phyloP scores from a whole-genome alignment of 2,797 vertebrate genomes.

The Gallinago stenura region DNA sequence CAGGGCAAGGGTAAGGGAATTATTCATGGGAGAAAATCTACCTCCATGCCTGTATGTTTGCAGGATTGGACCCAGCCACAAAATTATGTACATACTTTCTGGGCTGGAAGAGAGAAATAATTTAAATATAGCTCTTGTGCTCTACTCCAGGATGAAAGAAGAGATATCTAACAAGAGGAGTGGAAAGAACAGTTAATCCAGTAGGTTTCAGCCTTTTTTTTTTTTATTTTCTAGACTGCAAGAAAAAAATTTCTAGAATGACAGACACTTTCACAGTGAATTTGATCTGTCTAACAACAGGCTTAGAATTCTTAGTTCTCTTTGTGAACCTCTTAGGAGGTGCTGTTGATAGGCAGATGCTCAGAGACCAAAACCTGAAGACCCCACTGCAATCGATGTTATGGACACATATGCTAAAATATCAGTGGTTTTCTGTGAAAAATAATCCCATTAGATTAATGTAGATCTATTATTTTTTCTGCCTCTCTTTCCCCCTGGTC shows the following conservation, averaged over 20 bases:
- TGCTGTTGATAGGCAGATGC: fast-evolving
- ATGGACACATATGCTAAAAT: background rate
- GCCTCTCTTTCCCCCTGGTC: background rate
- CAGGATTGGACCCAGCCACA: background rate
- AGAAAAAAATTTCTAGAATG: background rate
- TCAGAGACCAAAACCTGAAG: background rate
- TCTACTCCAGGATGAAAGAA: background rate
- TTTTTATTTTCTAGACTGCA: background rate
- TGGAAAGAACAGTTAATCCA: background rate
- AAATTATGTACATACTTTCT: background rate
- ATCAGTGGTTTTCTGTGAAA: background rate
- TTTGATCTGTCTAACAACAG: background rate
- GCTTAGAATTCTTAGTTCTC: background rate
- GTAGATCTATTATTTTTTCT: background rate
- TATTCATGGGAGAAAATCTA: background rate
- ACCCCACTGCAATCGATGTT: background rate
- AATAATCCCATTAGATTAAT: background rate
- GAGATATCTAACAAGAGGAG: background rate
- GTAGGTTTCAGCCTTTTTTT: background rate
- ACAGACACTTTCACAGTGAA: background rate
- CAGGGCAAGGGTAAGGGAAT: conserved; percentile 54
- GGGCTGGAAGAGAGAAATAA: background rate
- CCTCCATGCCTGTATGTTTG: background rate
- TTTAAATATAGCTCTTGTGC: background rate
- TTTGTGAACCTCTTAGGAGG: background rate